These are phyloP conservation scores for Theonella swinhoei DNA, from an alignment of 37 sponge, comb jelly and placozoan species.

Conservation along the genomic window DNA sequence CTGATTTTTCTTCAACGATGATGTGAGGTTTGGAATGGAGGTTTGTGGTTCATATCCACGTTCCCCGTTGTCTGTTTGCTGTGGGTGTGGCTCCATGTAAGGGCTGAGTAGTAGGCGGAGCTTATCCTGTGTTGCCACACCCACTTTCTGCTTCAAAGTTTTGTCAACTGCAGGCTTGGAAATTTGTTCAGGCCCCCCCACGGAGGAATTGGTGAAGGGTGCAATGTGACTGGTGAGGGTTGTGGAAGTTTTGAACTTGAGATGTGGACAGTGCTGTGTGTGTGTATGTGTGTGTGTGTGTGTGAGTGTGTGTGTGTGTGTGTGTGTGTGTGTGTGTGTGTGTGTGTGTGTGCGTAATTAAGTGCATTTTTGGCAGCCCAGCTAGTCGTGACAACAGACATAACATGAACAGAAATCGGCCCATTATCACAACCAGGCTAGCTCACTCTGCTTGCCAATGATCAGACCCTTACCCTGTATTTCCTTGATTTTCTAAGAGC, in stretches of 20 bases:
- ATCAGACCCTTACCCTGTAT: slow-evolving; percentile 39
- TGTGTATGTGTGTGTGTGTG: neutral
- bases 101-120: slow-evolving; percentile 20
- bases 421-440: too few relatives aligned
- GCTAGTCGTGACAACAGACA: too few relatives aligned
- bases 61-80: too few relatives aligned
- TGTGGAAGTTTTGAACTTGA: slow-evolving; percentile 48
- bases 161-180: neutral
- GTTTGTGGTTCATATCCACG: too few relatives aligned
- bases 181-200: too few relatives aligned
- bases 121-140: slow-evolving; percentile 9
- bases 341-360: too few relatives aligned
- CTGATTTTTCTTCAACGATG: neutral
- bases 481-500: slow-evolving; percentile 52
- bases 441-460: too few relatives aligned
- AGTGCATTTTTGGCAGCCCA: too few relatives aligned
- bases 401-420: too few relatives aligned
- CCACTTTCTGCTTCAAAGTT: neutral
- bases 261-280: slow-evolving; percentile 49
- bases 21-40: slow-evolving; percentile 3
- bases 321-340: too few relatives aligned
- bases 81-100: neutral
- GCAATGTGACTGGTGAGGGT: neutral
- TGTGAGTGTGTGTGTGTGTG: too few relatives aligned
- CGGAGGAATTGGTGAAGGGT: neutral